phyloP scores from a whole-genome alignment of 2,113 vertebrate species.

The Smithornis capensis region DNA sequence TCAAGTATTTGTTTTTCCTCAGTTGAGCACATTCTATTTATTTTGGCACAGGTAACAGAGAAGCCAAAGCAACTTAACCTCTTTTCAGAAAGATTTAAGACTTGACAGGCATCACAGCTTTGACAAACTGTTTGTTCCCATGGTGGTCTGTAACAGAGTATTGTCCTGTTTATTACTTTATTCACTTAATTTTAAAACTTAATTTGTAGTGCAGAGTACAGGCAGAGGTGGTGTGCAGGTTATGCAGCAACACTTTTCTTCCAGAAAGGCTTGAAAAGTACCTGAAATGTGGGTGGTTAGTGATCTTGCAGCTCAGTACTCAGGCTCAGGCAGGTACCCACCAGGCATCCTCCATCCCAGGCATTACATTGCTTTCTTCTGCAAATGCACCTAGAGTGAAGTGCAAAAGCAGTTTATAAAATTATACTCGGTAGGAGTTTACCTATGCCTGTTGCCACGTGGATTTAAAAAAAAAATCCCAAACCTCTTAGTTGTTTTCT shows the following conservation, averaged over 20 bases:
- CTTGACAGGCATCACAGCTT: neutral
- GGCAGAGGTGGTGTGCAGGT: fast-evolving
- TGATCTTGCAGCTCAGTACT: neutral
- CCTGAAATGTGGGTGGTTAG: neutral
- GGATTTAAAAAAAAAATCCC: neutral
- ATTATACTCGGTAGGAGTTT: neutral
- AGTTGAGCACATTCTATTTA: constrained; percentile 45
- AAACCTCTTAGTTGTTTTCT: neutral
- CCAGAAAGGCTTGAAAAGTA: neutral
- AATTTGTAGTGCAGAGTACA: neutral
- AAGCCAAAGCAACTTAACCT: constrained; percentile 35
- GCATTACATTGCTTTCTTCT: neutral
- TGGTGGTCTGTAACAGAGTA: neutral
- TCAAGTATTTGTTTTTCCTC: constrained; percentile 66
- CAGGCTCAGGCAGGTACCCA: neutral
- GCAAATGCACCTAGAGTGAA: neutral
- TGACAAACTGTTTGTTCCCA: neutral
- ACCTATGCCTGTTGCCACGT: neutral
- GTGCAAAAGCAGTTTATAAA: neutral
- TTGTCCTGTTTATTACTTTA: neutral
- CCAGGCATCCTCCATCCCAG: neutral
- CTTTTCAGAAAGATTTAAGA: constrained; percentile 27
- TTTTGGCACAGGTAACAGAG: constrained; percentile 36
- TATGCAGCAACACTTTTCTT: neutral
- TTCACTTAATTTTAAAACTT: neutral